Evolutionary conservation across 2,797 vertebrate genomes (phyloP), one percentile per base, ranked within the genome.

Genomic region (Channa striata): DNA sequence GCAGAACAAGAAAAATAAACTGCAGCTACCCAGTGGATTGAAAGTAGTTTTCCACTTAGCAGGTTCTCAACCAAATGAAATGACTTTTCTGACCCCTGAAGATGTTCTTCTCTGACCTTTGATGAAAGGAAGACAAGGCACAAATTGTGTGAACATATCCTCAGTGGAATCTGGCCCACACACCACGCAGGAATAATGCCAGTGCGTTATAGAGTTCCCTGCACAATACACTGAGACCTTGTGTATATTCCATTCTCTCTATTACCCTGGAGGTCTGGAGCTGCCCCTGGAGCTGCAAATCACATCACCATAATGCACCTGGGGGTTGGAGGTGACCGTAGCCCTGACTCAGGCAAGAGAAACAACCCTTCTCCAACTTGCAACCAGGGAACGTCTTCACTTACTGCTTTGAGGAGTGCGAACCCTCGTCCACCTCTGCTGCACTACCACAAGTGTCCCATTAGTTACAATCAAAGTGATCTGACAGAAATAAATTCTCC

Each of bases 401-500:
- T 72, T 61, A 70, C 23, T 50, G 43, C 64, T 82, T 81, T 81
- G 77, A 86, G 59, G 52, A 59, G 67, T 44, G 66, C 82, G 59
- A 85, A 52, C 54, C 23, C 36, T 34, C 33, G 39, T 65, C 51
- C 72, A 57, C 42, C 48, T 50, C 34, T 39, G 20, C 65, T 53
- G 47, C 19, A 50, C 58, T 50, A 63, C 59, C 51, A 67, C 64
- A 63, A 37, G 40, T 20, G 11, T 57, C 52, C 68, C 73, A 82
- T 89, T 82, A 84, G 81, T 78, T 68, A 78, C 73, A 77, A 85
- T 83, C 73, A 68, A 68, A 85, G 58, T 43, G 42, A 84, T 80
- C 75, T 56, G 78, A 76, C 61, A 74, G 58, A 70, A 83, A 89
- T 86, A 17, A 80, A 81, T 84, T 80, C 42, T 52, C 57, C 36